phyloP scores from a whole-genome alignment of 2,888 invertebrate genomes.

The Microplitis deprimator region DNA sequence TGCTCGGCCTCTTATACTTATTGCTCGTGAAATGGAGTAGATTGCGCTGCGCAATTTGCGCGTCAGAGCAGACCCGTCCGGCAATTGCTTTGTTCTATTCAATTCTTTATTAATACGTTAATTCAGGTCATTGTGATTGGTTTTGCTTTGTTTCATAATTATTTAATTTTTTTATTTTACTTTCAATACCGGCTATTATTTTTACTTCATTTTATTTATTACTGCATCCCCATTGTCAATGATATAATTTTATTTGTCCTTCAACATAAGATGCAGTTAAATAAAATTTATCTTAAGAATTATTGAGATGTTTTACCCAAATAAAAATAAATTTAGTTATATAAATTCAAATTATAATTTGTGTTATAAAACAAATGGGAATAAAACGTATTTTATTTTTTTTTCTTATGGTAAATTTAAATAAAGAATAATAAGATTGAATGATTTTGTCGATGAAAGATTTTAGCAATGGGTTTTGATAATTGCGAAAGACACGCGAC shows the following conservation, averaged over 20 bases:
- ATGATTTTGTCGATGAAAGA: conserved; percentile 21
- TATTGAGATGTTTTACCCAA: background rate
- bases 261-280: background rate
- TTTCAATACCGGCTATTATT: background rate
- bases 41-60: conserved; percentile 38
- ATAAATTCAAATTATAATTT: background rate
- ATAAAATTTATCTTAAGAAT: background rate
- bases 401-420: background rate
- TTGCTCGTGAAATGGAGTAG: conserved; percentile 29
- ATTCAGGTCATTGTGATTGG: conserved; percentile 4
- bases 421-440: background rate
- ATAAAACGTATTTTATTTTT: background rate
- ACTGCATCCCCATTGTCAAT: background rate
- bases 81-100: conserved; percentile 35
- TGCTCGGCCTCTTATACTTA: conserved; percentile 17
- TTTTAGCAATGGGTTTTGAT: conserved; percentile 45
- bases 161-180: background rate
- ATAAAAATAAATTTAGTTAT: background rate
- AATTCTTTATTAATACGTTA: conserved; percentile 27
- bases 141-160: background rate
- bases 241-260: background rate
- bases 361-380: background rate
- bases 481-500: conserved; percentile 70
- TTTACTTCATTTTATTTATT: background rate
- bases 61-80: conserved; percentile 26